Evolutionary conservation across 2,113 vertebrate genomes (phyloP).

Genomic region (Proterorhinus semilunaris): DNA sequence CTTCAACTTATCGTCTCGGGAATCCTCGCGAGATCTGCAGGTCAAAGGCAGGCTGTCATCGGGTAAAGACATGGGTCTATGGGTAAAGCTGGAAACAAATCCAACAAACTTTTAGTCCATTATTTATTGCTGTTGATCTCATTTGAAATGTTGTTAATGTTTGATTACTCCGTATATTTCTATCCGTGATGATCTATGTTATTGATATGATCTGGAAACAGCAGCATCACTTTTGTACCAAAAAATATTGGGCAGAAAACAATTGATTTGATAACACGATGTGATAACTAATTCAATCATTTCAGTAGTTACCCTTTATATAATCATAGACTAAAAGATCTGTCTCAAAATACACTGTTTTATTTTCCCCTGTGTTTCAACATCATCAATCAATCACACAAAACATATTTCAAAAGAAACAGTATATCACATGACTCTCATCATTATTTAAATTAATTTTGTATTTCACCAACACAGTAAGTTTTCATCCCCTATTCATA

Average conservation of each 20-base stretch:
- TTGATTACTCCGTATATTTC: neutral
- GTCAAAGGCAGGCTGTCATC: constrained; percentile 9
- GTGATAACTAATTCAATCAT: too few species aligned
- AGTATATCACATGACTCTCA: constrained; percentile 11
- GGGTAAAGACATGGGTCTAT: constrained; percentile 30
- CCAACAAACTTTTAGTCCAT: neutral
- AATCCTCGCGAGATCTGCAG: constrained; percentile 75
- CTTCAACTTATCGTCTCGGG: constrained; percentile 81
- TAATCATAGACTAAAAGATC: too few species aligned
- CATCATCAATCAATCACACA: too few species aligned
- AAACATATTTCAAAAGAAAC: too few species aligned
- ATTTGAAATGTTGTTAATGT: neutral
- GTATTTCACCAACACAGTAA: neutral
- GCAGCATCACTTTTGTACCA: too few species aligned
- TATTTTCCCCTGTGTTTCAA: too few species aligned
- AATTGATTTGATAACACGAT: too few species aligned
- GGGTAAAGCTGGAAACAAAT: neutral
- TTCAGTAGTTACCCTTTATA: too few species aligned
- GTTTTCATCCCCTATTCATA: constrained; percentile 2
- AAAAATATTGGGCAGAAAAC: too few species aligned
- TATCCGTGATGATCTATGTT: neutral
- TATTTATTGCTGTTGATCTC: neutral
- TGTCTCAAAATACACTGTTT: too few species aligned
- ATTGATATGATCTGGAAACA: too few species aligned
- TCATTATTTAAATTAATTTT: constrained; percentile 24